Percentiles rank a stretch among this genome's conserved stretches.
Conservation (phyloP, 30 jellyfish, hydroid and myxozoan genomes). For the Morbakka virulenta region DNA sequence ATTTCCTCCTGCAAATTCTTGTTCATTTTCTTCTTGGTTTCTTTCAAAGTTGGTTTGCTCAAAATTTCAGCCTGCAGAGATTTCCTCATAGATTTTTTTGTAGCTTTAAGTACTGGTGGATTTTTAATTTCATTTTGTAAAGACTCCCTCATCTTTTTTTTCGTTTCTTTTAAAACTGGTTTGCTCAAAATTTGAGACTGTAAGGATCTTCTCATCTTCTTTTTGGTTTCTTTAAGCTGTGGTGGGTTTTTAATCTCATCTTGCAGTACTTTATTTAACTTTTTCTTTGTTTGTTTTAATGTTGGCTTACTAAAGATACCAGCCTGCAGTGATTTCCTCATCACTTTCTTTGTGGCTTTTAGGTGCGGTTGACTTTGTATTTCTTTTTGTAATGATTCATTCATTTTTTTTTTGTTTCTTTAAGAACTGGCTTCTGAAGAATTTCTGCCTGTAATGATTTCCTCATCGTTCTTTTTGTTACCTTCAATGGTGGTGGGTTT, state of each 20-base stretch:
- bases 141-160: slow-evolving; percentile 34
- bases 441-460: slow-evolving; percentile 40
- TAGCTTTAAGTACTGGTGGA: too few species aligned
- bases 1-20: slow-evolving; percentile 37
- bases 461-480: slow-evolving; percentile 23
- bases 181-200: slow-evolving; percentile 29
- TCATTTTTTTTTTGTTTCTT: slow-evolving; percentile 33
- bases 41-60: slow-evolving; percentile 29
- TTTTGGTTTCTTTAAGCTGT: slow-evolving; percentile 1
- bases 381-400: slow-evolving; percentile 11
- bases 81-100: too few species aligned
- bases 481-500: slow-evolving; percentile 28
- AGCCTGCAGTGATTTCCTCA: slow-evolving; percentile 24
- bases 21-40: slow-evolving; percentile 26
- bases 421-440: background rate
- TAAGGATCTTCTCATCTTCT: slow-evolving; percentile 21
- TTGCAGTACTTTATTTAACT: slow-evolving; percentile 11
- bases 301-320: slow-evolving; percentile 1
- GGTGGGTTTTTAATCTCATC: slow-evolving; percentile 9
- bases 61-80: slow-evolving; percentile 45
- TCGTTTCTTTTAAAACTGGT: slow-evolving; percentile 19
- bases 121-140: slow-evolving; percentile 19
- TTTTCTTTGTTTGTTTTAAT: background rate
- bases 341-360: background rate
- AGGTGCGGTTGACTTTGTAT: background rate